phyloP scores from a whole-genome alignment of 1,140 invertebrate genomes.

The Telenomus remus region DNA sequence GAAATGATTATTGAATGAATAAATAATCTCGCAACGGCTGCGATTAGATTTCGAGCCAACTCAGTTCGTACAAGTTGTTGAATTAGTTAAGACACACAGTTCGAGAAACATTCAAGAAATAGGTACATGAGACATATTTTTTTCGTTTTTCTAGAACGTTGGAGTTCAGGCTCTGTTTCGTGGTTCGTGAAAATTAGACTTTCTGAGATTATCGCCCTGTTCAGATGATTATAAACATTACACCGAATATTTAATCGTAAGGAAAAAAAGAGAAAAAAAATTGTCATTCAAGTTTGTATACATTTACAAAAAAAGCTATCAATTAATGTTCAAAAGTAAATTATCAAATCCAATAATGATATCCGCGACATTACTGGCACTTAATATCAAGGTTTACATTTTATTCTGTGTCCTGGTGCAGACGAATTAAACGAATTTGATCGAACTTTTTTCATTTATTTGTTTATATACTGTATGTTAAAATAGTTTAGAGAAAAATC shows the following conservation, averaged over 20 bases:
- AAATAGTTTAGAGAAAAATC: no score
- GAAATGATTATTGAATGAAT: neutral
- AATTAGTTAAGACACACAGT: slow-evolving; percentile 26
- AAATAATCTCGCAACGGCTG: slow-evolving; percentile 29
- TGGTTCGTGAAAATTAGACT: slow-evolving; percentile 37
- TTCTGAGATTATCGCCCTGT: slow-evolving; percentile 3
- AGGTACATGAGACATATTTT: no score
- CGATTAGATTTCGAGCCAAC: slow-evolving; percentile 19
- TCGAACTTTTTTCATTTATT: no score
- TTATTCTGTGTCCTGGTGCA: no score
- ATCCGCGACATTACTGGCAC: slow-evolving; percentile 23
- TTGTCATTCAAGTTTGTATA: slow-evolving; percentile 19
- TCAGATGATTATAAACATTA: slow-evolving; percentile 20
- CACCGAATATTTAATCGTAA: slow-evolving; percentile 23
- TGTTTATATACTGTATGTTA: no score
- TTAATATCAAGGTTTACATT: slow-evolving; percentile 1
- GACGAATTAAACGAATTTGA: no score
- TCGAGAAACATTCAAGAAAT: neutral
- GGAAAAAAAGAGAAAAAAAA: slow-evolving; percentile 1
- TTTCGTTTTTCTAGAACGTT: no score
- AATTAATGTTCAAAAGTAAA: slow-evolving; percentile 20
- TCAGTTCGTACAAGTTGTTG: slow-evolving; percentile 18
- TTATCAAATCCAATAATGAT: slow-evolving; percentile 25
- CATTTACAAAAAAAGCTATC: slow-evolving; percentile 23
- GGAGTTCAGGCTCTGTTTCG: slow-evolving; percentile 50